phyloP scores from a whole-genome alignment of 2,113 vertebrate species.

The Microtus pennsylvanicus region DNA sequence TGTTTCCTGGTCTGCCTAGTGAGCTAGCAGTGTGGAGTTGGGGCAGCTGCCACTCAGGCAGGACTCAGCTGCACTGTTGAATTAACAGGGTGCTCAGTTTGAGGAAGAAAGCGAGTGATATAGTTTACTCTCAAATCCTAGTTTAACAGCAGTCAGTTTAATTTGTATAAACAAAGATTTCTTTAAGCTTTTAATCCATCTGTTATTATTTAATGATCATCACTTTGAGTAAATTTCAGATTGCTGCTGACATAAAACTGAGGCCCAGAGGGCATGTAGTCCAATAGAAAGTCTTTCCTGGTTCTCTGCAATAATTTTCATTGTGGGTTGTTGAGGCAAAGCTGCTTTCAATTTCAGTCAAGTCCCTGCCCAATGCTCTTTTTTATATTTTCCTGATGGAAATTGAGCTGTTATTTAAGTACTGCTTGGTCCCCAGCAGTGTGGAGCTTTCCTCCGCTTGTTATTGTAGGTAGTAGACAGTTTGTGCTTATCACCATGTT shows the following conservation, averaged over 20 bases:
- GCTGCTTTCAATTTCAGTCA: constrained; percentile 35
- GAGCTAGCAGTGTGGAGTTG: background rate
- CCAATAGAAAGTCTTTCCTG: background rate
- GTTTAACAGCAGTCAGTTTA: constrained; percentile 61
- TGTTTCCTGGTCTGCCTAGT: no score
- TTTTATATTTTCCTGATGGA: constrained; percentile 5
- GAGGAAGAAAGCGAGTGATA: constrained; percentile 30
- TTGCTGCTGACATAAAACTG: constrained; percentile 55
- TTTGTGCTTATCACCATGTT: background rate
- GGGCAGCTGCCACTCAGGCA: background rate
- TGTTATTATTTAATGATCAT: constrained; percentile 47
- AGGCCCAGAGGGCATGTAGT: constrained; percentile 49
- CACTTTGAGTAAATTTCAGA: constrained; percentile 65
- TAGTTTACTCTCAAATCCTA: constrained; percentile 44
- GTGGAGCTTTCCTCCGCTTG: background rate
- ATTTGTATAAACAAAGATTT: constrained; percentile 69
- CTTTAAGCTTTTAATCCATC: constrained; percentile 74
- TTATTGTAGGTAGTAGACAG: background rate
- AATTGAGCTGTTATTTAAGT: background rate
- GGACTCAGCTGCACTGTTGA: background rate
- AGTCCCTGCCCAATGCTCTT: background rate
- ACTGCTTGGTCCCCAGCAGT: background rate
- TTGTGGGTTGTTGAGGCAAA: background rate
- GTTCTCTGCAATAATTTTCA: background rate
- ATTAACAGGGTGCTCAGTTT: background rate